Evolutionary conservation across 2,113 vertebrate species (phyloP), one percentile per base, ranked within the genome.

Genomic region (Tyto alba): DNA sequence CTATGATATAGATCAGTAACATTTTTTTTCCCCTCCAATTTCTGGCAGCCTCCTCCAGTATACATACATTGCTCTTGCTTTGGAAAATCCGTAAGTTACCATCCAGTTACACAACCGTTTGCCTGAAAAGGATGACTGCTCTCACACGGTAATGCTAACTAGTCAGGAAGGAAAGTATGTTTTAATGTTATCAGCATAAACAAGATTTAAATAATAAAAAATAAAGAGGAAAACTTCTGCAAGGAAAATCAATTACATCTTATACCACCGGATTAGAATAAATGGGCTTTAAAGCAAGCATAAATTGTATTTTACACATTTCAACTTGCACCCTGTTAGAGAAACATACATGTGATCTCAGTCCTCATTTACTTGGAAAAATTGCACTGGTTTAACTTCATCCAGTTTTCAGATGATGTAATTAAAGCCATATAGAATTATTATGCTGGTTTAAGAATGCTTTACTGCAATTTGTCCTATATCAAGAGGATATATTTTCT

Each of bases 41-140:
- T 72, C 77, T 81, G 7, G 23, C n/a, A 73, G 90, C 66, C 13
- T 62, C 48, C 23, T 93, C 82, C 88, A 92, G 50, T 30, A 96
- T 19, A 12, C 34, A 96, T 19, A 12, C 77, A 25, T 38, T 62
- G 72, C 11, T 67, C 57, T 87, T 83, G 59, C 45, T 73, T 82
- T 48, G 40, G 89, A 88, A 90, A 55, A 89, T 34, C 84, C 11
- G 4, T 29, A 56, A 20, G 75, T 60, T 7, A 89, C 52, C 25
- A 90, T 60, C 81, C 72, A 14, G 59, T 95, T 93, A 85, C 55
- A 85, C 53, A 95, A 88, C 38, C 96, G 26, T 76, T 63, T 85
- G 67, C 90, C 95, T 96, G 67, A 64, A 94, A 57, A 71, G 20
- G 15, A 80, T 15, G 19, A 38, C 27, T 56, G 18, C 23, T 68